These are phyloP conservation scores for Amphipoea oculea DNA, from an alignment of 2,888 invertebrate genomes.

Conservation along the genomic window DNA sequence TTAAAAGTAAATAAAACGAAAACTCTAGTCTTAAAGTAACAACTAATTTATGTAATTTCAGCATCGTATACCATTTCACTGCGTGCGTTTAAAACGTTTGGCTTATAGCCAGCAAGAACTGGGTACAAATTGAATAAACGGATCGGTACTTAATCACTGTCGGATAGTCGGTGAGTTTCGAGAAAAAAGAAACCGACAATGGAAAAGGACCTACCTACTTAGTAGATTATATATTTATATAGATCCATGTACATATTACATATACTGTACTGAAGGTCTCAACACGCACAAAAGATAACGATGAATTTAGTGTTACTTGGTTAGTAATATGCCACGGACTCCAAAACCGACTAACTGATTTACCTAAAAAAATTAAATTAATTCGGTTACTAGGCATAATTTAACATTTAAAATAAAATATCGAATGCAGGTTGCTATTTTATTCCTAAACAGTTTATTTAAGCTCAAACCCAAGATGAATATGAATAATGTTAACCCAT, in stretches of 20 bases:
- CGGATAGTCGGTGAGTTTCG: constrained; percentile 57
- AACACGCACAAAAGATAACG: background rate
- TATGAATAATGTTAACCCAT: constrained; percentile 64
- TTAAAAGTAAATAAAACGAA: constrained; percentile 41
- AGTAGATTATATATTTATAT: background rate
- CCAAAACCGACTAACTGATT: background rate
- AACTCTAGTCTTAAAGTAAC: constrained; percentile 53
- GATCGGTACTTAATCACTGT: constrained; percentile 75
- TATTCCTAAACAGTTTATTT: background rate
- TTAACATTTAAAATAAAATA: background rate
- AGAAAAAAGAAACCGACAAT: constrained; percentile 53
- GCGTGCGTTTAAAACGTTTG: constrained; percentile 72
- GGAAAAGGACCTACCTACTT: constrained; percentile 30
- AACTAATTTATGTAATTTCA: constrained; percentile 63
- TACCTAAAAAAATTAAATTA: background rate
- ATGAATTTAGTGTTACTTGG: constrained; percentile 9
- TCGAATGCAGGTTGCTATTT: background rate
- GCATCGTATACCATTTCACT: constrained; percentile 62
- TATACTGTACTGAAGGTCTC: constrained; percentile 10
- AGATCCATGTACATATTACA: background rate
- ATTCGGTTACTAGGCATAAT: background rate
- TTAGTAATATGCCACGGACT: background rate
- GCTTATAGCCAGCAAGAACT: constrained; percentile 71
- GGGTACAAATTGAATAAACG: constrained; percentile 77
- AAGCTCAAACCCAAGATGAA: constrained; percentile 24